These are phyloP conservation scores for Notothenia coriiceps DNA, from an alignment of 2,113 vertebrate species.

Conservation along the genomic window DNA sequence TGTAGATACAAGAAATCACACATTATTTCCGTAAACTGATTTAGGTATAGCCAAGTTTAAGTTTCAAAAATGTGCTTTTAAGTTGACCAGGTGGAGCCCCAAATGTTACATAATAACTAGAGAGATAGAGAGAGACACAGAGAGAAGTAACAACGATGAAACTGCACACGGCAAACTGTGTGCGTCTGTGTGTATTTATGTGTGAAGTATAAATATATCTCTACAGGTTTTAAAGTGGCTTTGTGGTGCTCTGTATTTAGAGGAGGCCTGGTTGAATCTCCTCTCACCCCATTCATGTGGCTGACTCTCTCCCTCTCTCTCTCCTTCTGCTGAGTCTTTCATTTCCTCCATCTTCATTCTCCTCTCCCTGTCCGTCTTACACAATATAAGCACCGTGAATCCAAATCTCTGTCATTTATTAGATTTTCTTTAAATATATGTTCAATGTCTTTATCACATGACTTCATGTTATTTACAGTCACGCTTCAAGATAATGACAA, in stretches of 20 bases:
- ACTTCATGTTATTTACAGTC: background rate
- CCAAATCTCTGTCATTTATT: background rate
- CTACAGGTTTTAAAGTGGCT: conserved; percentile 83
- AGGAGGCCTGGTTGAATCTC: conserved; percentile 67
- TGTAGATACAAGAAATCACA: background rate
- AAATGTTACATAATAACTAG: conserved; percentile 10
- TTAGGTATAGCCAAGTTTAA: background rate
- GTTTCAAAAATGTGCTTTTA: too few species aligned
- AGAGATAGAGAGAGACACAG: background rate
- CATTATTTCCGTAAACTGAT: background rate
- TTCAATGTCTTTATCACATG: background rate
- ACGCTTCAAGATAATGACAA: background rate
- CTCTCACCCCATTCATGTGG: conserved; percentile 80
- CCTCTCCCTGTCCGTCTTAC: conserved; percentile 12
- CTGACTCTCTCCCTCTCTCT: conserved; percentile 41
- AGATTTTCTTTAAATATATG: background rate
- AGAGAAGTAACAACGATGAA: conserved; percentile 6
- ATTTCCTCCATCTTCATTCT: conserved; percentile 43
- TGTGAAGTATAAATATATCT: conserved; percentile 77
- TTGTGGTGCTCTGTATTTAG: conserved; percentile 81
- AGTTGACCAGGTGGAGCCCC: conserved; percentile 38
- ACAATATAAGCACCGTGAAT: conserved; percentile 10
- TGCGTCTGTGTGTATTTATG: conserved; percentile 58
- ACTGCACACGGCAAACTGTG: conserved; percentile 12
- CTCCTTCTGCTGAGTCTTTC: conserved; percentile 48